Evolutionary conservation across 1,140 invertebrate species (phyloP), one percentile per base, ranked within the genome.

Genomic region (Leptinotarsa texana): DNA sequence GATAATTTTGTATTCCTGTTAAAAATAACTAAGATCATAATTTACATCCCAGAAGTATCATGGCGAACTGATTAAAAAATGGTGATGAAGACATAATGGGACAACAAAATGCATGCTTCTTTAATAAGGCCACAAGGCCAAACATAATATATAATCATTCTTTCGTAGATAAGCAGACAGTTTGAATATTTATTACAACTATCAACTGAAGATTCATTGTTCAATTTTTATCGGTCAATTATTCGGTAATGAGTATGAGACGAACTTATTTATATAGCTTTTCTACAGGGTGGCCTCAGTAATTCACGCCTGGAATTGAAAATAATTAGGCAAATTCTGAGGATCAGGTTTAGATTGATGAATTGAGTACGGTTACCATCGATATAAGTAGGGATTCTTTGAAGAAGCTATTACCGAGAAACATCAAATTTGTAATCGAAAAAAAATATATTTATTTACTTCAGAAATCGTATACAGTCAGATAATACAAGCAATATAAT

Each of bases 71-170:
- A 57, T 57, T n/a, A 57, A 18, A 18, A 33, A 57, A 57, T 8
- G 6, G 51, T 57, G 51, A 57, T 57, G 51, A 57, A 57, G 51
- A 18, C 51, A 6, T 57, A 57, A 57, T 57, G 51, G 17, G 51
- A 18, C n/a, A 57, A 57, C 51, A 57, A 17, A 57, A 57, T 57
- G 51, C n/a, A 57, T 57, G 4, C n/a, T 18, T 18, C 51, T 57
- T 57, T 57, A 57, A 57, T 57, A 57, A 57, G 51, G 51, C 51
- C 51, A 57, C n/a, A 57, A 57, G 51, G 51, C 15, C 51, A 57
- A 57, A 57, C 4, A 42, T 42, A 57, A 57, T 57, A 57, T 57
- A 57, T 57, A 57, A 57, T 18, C 15, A 2, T 57, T 57, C 51
- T 57, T n/a, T 17, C 51, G 5, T 13, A 57, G 51, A 57, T 57